Evolutionary conservation across 2,797 vertebrate species (phyloP).

Genomic region (Rhynchonycteris naso): DNA sequence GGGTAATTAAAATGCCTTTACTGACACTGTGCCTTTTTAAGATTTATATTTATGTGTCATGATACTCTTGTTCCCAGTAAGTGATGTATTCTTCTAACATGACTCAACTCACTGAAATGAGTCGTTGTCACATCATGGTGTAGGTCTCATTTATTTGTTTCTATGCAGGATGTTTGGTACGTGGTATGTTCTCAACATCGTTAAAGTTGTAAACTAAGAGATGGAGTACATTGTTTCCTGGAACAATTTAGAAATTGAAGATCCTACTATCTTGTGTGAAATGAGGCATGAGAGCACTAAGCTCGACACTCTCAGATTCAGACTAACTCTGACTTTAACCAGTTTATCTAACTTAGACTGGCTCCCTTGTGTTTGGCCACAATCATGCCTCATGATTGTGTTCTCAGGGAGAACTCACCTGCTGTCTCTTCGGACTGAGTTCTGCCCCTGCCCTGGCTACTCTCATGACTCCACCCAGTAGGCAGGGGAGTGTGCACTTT

Average conservation of each 20-base stretch:
- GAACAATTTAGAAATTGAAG: neutral
- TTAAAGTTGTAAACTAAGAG: neutral
- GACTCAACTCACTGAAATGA: neutral
- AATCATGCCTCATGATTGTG: neutral
- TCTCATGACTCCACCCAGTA: neutral
- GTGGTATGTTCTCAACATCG: neutral
- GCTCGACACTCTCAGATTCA: neutral
- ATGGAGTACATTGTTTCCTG: neutral
- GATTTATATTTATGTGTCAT: neutral
- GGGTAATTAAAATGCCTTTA: neutral
- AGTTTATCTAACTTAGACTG: neutral
- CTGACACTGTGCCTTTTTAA: neutral
- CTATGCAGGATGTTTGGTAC: neutral
- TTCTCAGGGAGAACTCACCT: no score
- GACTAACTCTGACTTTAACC: neutral
- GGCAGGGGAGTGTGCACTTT: no score
- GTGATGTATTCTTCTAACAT: neutral
- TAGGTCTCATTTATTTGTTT: neutral
- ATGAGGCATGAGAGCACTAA: neutral
- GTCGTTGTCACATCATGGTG: rapidly evolving
- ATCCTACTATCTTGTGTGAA: neutral
- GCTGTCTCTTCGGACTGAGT: neutral
- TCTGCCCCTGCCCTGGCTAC: neutral
- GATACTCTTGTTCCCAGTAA: neutral
- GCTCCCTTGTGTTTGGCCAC: neutral